Evolutionary conservation across 2,888 invertebrate species (phyloP).

Genomic region (Digitonthophagus gazella): DNA sequence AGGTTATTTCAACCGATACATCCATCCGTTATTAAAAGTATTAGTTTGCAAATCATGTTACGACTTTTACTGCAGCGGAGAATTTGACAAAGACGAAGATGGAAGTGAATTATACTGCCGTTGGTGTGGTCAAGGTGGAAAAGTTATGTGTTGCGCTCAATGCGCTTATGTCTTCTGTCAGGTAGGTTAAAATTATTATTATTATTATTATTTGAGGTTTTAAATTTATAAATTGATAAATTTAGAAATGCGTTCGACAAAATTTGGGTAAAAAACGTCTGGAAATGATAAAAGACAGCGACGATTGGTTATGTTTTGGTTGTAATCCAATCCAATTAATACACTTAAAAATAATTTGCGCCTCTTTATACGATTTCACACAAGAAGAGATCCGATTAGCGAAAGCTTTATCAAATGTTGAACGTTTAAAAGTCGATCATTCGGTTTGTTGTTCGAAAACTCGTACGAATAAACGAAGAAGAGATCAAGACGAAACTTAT

Average conservation of each 20-base stretch:
- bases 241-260: constrained; percentile 70
- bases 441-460: constrained; percentile 44
- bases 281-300: constrained; percentile 70
- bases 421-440: constrained; percentile 40
- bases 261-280: constrained; percentile 67
- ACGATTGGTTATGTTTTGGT: constrained; percentile 79
- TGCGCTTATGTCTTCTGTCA: constrained; percentile 74
- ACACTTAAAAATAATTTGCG: constrained; percentile 66
- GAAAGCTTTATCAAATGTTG: constrained; percentile 50
- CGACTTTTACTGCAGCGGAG: constrained; percentile 77
- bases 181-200: too few relatives aligned
- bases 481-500: constrained; percentile 25
- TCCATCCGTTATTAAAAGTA: constrained; percentile 72
- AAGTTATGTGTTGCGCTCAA: constrained; percentile 73
- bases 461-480: constrained; percentile 31
- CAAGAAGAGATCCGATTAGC: constrained; percentile 60
- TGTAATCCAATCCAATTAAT: constrained; percentile 67
- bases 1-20: constrained; percentile 62
- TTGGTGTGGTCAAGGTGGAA: constrained; percentile 75
- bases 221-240: not conserved
- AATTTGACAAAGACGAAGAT: constrained; percentile 80
- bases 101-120: constrained; percentile 79
- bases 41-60: constrained; percentile 71
- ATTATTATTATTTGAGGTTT: constrained; percentile 19
- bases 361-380: constrained; percentile 69